Percentiles rank a stretch among this genome's conserved stretches.
These are phyloP conservation scores for Centropyge bicolor DNA, from an alignment of 2,797 vertebrate species.

Conservation along the genomic window DNA sequence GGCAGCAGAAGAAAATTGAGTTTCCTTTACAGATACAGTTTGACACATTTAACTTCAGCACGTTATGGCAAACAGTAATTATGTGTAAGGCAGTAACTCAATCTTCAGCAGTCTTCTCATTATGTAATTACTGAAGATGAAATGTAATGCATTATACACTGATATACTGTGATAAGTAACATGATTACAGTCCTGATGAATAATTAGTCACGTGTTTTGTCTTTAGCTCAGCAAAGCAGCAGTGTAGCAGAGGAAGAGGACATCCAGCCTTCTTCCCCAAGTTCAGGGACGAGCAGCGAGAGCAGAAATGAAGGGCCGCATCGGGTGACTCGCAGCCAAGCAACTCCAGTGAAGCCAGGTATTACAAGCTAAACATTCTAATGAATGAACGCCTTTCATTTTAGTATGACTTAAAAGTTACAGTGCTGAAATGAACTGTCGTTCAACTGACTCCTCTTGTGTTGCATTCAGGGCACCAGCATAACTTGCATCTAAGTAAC, in stretches of 20 bases:
- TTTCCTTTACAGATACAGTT: background rate
- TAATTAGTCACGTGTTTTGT: slow-evolving; percentile 17
- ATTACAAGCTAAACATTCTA: slow-evolving; percentile 12
- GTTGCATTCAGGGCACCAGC: slow-evolving; percentile 65
- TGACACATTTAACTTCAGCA: background rate
- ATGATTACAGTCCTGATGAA: background rate
- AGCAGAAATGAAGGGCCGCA: slow-evolving; percentile 81
- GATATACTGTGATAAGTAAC: background rate
- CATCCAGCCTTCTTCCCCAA: slow-evolving; percentile 87
- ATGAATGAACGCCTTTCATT: background rate
- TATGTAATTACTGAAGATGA: slow-evolving; percentile 7
- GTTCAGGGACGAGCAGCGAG: slow-evolving; percentile 84
- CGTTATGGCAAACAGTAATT: background rate
- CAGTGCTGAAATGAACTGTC: background rate
- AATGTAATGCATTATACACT: background rate
- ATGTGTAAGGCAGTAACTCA: background rate
- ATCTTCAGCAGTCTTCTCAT: background rate
- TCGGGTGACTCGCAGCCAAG: slow-evolving; percentile 85
- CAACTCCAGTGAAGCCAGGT: slow-evolving; percentile 85
- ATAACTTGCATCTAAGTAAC: slow-evolving; percentile 86
- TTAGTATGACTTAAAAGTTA: background rate
- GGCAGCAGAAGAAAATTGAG: background rate
- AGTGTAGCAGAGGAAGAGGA: slow-evolving; percentile 88
- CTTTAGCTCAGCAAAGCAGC: slow-evolving; percentile 87
- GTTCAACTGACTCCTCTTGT: slow-evolving; percentile 35